Evolutionary conservation across 2,113 vertebrate genomes (phyloP).

Genomic region (Oryctolagus cuniculus): mOryCun1.1 NC_091440.1:71548001-71548500

Average conservation of each 20-base stretch:
- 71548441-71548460: slow-evolving; percentile 91
- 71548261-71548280: slow-evolving; percentile 95
- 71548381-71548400: slow-evolving; percentile 98
- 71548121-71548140: slow-evolving; percentile 94
- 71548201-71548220: slow-evolving; percentile 92
- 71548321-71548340: no score
- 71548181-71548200: slow-evolving; percentile 94
- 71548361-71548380: slow-evolving; percentile 92
- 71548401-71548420: slow-evolving; percentile 94
- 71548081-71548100: no score
- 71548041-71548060: background rate
- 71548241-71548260: slow-evolving; percentile 94
- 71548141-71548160: slow-evolving; percentile 93
- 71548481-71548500: slow-evolving; percentile 94
- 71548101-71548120: no score
- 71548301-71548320: no score
- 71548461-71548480: slow-evolving; percentile 93
- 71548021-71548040: slow-evolving; percentile 93
- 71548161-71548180: slow-evolving; percentile 95
- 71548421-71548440: slow-evolving; percentile 93
- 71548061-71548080: no score
- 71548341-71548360: no score
- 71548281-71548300: slow-evolving; percentile 84
- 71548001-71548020: slow-evolving; percentile 94
- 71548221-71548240: slow-evolving; percentile 94